phyloP scores from a whole-genome alignment of 2,888 invertebrate species.

The Leucoptera coffeella region DNA sequence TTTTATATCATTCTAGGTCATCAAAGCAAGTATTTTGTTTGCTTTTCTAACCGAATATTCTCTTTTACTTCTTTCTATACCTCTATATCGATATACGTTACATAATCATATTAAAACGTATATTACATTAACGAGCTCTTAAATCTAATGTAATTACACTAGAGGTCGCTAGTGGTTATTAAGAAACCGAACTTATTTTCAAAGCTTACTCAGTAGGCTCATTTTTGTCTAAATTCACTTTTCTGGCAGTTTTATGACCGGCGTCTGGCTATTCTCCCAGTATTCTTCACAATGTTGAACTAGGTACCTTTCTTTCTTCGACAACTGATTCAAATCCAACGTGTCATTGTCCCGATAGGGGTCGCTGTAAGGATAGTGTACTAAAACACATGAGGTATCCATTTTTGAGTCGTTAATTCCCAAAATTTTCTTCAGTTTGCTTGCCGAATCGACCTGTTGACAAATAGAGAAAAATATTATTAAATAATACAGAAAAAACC shows the following conservation, averaged over 20 bases:
- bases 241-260: constrained; percentile 60
- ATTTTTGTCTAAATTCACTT: constrained; percentile 40
- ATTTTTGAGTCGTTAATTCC: constrained; percentile 28
- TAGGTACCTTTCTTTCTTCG: constrained; percentile 56
- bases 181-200: too few relatives aligned
- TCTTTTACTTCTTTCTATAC: too few relatives aligned
- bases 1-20: too few relatives aligned
- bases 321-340: constrained; percentile 37
- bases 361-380: constrained; percentile 45
- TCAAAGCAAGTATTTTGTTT: too few relatives aligned
- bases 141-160: too few relatives aligned
- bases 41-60: too few relatives aligned
- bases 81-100: too few relatives aligned
- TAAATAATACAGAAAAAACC: too few relatives aligned
- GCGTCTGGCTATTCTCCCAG: constrained; percentile 57
- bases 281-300: constrained; percentile 63
- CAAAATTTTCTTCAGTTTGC: constrained; percentile 39
- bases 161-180: too few relatives aligned
- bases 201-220: too few relatives aligned
- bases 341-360: constrained; percentile 38
- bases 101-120: too few relatives aligned
- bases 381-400: constrained; percentile 51
- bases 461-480: constrained; percentile 12
- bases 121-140: too few relatives aligned
- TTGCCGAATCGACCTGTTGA: constrained; percentile 52